These are phyloP conservation scores for Troilus luridus DNA, from an alignment of 2,888 invertebrate species.

Conservation along the genomic window DNA sequence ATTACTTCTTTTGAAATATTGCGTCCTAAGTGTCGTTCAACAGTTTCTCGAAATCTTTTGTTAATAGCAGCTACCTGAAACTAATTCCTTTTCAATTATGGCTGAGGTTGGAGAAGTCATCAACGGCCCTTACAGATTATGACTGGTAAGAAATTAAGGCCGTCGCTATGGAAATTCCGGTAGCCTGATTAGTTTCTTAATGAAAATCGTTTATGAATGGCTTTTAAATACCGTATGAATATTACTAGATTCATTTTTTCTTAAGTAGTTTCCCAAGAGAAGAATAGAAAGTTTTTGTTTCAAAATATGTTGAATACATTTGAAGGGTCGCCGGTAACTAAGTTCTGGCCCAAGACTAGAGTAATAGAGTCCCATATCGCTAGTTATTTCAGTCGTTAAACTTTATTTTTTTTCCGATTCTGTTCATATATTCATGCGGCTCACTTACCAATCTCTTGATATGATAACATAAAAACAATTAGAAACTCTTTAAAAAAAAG, in stretches of 20 bases:
- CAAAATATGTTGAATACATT: neutral
- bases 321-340: too few relatives aligned
- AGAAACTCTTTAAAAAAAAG: too few relatives aligned
- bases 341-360: too few relatives aligned
- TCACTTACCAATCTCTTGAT: too few relatives aligned
- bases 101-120: conserved; percentile 9
- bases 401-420: too few relatives aligned
- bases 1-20: conserved; percentile 2
- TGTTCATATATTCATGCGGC: too few relatives aligned
- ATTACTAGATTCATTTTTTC: neutral
- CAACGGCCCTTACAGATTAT: conserved; percentile 32
- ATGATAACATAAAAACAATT: too few relatives aligned
- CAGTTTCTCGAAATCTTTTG: conserved; percentile 25
- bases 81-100: conserved; percentile 40
- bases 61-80: conserved; percentile 37
- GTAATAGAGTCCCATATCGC: too few relatives aligned
- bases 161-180: conserved; percentile 28
- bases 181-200: conserved; percentile 36
- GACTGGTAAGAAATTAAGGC: conserved; percentile 29
- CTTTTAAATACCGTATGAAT: neutral
- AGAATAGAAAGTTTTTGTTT: neutral
- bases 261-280: neutral
- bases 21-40: conserved; percentile 5
- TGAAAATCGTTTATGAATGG: neutral
- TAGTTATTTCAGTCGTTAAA: too few relatives aligned